These are phyloP conservation scores for Diplogasteroides magnus DNA, from an alignment of 1,140 invertebrate species.

Conservation along the genomic window DNA sequence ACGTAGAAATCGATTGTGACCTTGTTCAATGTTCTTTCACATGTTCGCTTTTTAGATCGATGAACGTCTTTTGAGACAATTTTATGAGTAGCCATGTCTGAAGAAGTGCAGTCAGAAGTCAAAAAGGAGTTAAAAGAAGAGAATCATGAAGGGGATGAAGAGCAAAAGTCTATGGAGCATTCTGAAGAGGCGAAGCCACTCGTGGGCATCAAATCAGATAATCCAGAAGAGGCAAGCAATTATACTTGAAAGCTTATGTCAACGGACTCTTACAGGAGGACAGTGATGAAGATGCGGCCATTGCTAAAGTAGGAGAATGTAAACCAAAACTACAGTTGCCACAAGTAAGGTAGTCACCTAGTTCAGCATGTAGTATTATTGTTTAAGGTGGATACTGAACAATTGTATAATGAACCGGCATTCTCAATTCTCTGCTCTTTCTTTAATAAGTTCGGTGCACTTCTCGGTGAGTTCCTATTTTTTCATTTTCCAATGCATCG, in stretches of 20 bases:
- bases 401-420: slow-evolving; percentile 13
- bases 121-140: slow-evolving; percentile 9
- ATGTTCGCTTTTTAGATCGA: too few relatives aligned
- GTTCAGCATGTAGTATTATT: neutral
- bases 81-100: too few relatives aligned
- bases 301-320: neutral
- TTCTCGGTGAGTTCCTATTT: slow-evolving; percentile 12
- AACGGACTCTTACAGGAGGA: slow-evolving; percentile 1
- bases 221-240: neutral
- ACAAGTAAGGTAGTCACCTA: neutral
- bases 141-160: slow-evolving; percentile 3
- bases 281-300: neutral
- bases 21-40: too few relatives aligned
- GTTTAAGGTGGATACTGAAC: slow-evolving; percentile 15
- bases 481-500: neutral
- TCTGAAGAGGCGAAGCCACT: neutral
- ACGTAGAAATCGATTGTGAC: too few relatives aligned
- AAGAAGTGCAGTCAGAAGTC: slow-evolving; percentile 6
- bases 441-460: slow-evolving; percentile 19
- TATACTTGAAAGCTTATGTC: neutral
- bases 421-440: slow-evolving; percentile 16
- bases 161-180: neutral
- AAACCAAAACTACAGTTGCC: neutral
- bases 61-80: too few relatives aligned
- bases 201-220: neutral